Conservation (phyloP, 2,113 vertebrate genomes). For the Pantherophis guttatus region DNA sequence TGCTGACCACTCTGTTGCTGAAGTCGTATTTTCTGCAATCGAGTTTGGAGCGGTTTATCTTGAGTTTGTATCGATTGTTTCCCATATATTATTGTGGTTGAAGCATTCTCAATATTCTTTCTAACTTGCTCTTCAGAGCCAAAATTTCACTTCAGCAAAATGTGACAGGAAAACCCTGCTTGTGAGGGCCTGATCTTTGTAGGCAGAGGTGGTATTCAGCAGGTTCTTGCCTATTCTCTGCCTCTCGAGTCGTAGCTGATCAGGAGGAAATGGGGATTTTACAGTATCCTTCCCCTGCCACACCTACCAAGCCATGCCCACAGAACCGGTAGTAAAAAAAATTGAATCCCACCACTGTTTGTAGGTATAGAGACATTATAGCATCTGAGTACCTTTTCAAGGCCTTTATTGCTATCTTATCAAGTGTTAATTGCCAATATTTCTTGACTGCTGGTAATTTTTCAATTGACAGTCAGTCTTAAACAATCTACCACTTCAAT, state of each 20-base stretch:
- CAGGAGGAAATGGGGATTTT: too few relatives aligned
- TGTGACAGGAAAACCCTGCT: background rate
- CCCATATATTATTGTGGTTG: too few relatives aligned
- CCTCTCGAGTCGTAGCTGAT: too few relatives aligned
- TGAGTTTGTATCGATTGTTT: too few relatives aligned
- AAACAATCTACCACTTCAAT: background rate
- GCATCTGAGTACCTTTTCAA: background rate
- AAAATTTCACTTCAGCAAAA: background rate
- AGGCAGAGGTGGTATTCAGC: too few relatives aligned
- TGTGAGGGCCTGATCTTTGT: background rate
- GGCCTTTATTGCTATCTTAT: background rate
- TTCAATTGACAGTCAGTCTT: background rate
- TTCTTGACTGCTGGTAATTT: background rate
- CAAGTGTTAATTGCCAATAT: background rate
- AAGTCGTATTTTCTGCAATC: too few relatives aligned
- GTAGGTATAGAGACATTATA: background rate
- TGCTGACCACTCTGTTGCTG: too few relatives aligned
- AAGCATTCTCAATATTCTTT: background rate
- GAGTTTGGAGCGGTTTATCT: too few relatives aligned
- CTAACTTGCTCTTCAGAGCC: background rate
- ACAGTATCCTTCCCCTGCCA: too few relatives aligned
- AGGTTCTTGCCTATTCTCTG: too few relatives aligned
- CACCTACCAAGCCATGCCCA: too few relatives aligned
- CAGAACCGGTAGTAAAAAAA: too few relatives aligned
- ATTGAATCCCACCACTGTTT: background rate